These are phyloP conservation scores for Lasioglossum oenotherae DNA, from an alignment of 2,888 invertebrate genomes.

Conservation along the genomic window DNA sequence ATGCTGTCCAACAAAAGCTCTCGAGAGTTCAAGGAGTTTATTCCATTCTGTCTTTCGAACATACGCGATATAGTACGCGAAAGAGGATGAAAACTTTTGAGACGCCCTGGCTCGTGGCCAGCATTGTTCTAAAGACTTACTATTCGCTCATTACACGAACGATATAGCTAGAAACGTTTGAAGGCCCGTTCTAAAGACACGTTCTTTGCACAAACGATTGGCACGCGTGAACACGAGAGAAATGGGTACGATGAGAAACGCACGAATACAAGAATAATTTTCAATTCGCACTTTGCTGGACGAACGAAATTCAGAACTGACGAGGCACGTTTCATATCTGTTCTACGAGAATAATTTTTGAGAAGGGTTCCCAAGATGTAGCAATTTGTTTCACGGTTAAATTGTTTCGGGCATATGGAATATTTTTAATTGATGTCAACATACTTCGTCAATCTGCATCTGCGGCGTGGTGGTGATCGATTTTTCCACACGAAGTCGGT, in stretches of 20 bases:
- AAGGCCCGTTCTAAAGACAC: constrained; percentile 60
- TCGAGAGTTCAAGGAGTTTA: background rate
- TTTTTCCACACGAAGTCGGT: constrained; percentile 23
- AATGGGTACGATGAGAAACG: constrained; percentile 23
- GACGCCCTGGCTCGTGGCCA: background rate
- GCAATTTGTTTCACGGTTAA: no score
- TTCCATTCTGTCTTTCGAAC: background rate
- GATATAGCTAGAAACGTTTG: constrained; percentile 11
- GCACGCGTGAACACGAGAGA: constrained; percentile 62
- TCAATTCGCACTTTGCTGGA: background rate
- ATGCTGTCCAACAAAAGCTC: background rate
- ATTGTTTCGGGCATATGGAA: background rate
- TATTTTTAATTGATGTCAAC: constrained; percentile 14
- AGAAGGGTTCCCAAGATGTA: no score
- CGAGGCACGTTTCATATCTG: background rate
- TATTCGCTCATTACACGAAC: background rate
- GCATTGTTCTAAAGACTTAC: background rate
- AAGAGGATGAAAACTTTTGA: background rate
- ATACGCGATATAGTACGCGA: background rate
- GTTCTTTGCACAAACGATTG: constrained; percentile 60
- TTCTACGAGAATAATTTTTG: no score
- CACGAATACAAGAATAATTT: constrained; percentile 12
- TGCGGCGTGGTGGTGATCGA: constrained; percentile 2
- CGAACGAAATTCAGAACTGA: background rate
- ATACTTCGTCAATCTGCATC: constrained; percentile 42